Evolutionary conservation across 2,888 invertebrate genomes (phyloP), one percentile per base, ranked within the genome.

Genomic region (Cabera pusaria): DNA sequence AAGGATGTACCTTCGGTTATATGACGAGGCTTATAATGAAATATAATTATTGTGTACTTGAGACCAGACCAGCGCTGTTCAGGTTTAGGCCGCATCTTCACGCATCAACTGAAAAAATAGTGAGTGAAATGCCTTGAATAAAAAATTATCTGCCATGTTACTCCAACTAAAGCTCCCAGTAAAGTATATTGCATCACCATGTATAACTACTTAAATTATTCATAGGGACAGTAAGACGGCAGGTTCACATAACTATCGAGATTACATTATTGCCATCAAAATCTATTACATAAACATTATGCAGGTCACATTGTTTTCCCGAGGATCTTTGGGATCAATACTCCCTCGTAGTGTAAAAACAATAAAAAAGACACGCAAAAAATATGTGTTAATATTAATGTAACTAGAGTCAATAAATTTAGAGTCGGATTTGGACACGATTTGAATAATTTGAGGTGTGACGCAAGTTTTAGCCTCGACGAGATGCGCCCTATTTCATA

Each of bases 401-500:
- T 35, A 27, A 17, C 32, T 53, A 49, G 52, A 59, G 58, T 59
- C 64, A 66, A 82, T 74, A 74, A 66, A 76, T 72, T 72, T 66
- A 53, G 60, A 56, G 49, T 61, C 59, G 61, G 64, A 64, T 80
- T 74, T 78, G 65, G 77, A 79, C 80, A 82, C 65, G 59, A 64
- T 74, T 71, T 76, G 79, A 73, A 84, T 85, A 82, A 83, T 76
- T 63, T 70, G 64, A 62, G 57, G 61, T 52, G 61, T 86, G 86
- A 87, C 86, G 86, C 74, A 79, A 73, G 52, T 57, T 51, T 43
- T 69, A 81, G 76, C 86, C 86, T 86, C 80, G 83, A 52, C 78
- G 81, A 54, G 74, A 74, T 74, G 72, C 74, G 76, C 70, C 67
- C 69, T 72, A 75, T 82, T 81, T 83, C 71, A 70, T 76, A 77